Base-by-base conservation (phyloP, 2,797 vertebrate species). In the Enteromius anoplus region DNA sequence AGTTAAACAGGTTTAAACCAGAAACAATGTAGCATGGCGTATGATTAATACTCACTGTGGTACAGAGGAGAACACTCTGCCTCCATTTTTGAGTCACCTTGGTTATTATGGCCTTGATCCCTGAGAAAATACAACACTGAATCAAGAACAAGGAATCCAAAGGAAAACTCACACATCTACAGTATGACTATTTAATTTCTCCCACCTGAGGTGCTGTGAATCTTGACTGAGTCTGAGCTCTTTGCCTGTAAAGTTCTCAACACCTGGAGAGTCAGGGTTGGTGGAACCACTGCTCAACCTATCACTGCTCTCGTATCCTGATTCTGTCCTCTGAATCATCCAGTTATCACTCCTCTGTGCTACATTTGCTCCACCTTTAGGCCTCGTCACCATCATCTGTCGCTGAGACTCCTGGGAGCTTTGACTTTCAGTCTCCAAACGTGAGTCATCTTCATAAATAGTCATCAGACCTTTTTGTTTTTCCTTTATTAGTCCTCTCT, bases 301-400 rank as follows among this genome's bases (percentile, higher is more conserved):
- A 81, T 98, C 96, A 5, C 97, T 97, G 93, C 97, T 99, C 91
- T 99, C 97, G 2, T 98, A 98, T 0, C 97, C 97, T 6, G 97
- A 98, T 90, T 99, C 98, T 0, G 97, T 97, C 90, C 97, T 96
- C 80, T 97, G 97, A 85, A 97, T 96, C 81, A 96, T 97, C 97
- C 97, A 97, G 72, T 92, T 96, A 10, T 97, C 96, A 12, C 91
- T 89, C 5, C 91, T 93, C 86, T 94, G 90, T 86, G 95, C 94
- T 6, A 93, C 92, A 86, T 96, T 96, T 23, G 90, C 78, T 37
- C 94, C 89, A n/a, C 91, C 90, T 86, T 93, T 94, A 17, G 84
- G 90, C 23, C 76, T 73, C 17, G 78, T 75, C 4, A 55, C 49
- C 47, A 42, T 70, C 3, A 73, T 55, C 83, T 91, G 90, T 87